Percentiles rank a stretch among this genome's conserved stretches.
Conservation (phyloP, 2,113 vertebrate species). For the Archilochus colubris region DNA sequence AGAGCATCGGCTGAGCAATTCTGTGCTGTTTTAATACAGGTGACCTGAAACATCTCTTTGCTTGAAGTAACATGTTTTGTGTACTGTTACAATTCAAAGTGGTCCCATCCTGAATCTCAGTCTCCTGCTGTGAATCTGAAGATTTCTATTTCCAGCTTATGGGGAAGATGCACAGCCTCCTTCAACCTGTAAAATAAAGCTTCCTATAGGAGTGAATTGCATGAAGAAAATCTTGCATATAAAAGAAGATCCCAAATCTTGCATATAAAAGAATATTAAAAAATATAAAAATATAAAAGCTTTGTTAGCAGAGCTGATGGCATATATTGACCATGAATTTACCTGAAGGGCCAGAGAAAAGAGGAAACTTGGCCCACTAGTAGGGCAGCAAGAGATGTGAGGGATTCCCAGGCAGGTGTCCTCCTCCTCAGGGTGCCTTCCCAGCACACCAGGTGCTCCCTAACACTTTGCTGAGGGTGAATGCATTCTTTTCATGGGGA, state of each 20-base stretch:
- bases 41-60: constrained; percentile 2
- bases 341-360: neutral
- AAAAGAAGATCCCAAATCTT: neutral
- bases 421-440: neutral
- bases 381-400: neutral
- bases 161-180: neutral
- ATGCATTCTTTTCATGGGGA: neutral
- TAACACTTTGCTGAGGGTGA: neutral
- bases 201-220: neutral
- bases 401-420: neutral
- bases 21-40: constrained; percentile 46
- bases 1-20: constrained; percentile 33
- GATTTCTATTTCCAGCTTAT: neutral
- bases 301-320: neutral
- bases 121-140: neutral
- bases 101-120: neutral
- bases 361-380: neutral
- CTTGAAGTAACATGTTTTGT: neutral
- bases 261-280: too few species aligned
- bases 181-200: neutral
- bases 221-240: neutral
- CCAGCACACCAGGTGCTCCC: neutral
- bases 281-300: neutral
- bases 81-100: neutral
- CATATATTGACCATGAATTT: rapidly evolving